These are phyloP conservation scores for Zaprionus davidi DNA, from an alignment of 1,140 invertebrate species.

Conservation along the genomic window DNA sequence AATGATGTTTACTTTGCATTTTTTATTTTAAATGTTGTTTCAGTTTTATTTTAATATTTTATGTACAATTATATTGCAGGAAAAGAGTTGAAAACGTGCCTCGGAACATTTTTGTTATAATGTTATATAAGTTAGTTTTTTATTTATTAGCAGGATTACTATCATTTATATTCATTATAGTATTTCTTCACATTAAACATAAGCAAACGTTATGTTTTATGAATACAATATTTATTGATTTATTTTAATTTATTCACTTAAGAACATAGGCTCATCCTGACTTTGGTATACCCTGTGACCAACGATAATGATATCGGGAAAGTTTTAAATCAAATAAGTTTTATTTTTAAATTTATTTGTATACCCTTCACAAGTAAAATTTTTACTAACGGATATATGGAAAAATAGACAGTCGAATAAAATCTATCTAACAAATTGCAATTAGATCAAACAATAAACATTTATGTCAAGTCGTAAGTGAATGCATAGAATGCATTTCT, in stretches of 20 bases:
- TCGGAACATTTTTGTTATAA: not conserved
- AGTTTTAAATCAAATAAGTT: not conserved
- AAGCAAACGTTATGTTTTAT: not conserved
- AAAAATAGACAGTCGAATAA: no score
- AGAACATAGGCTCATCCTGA: not conserved
- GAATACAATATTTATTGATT: not conserved
- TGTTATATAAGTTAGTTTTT: conserved; percentile 1
- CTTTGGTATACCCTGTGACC: not conserved
- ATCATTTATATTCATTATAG: not conserved
- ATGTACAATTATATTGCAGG: conserved; percentile 20
- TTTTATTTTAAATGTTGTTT: conserved; percentile 37
- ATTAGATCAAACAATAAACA: no score
- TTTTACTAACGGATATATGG: no score
- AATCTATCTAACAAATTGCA: no score
- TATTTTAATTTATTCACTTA: not conserved
- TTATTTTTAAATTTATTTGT: no score
- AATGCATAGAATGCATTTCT: no score
- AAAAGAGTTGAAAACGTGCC: not conserved
- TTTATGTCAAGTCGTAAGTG: no score
- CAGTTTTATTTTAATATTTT: conserved; percentile 25
- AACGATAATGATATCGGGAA: not conserved
- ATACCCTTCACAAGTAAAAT: no score
- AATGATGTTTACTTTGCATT: conserved; percentile 13
- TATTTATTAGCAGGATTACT: not conserved
- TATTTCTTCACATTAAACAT: not conserved